phyloP scores from a whole-genome alignment of 2,888 invertebrate species.

The Zele albiditarsus region DNA sequence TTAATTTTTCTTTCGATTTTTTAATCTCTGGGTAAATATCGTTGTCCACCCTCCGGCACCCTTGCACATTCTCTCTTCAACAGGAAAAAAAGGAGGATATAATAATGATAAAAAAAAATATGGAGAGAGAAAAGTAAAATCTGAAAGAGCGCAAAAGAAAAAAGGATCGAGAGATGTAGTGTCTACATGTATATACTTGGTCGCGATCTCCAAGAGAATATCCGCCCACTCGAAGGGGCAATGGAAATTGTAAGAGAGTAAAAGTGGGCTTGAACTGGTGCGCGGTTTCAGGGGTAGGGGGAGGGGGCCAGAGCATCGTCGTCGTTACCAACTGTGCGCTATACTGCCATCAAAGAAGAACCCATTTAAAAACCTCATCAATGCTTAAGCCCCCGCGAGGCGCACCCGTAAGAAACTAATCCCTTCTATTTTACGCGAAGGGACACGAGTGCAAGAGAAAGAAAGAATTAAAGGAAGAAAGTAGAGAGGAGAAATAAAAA shows the following conservation, averaged over 20 bases:
- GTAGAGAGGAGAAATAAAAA: slow-evolving; percentile 10
- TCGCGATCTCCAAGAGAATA: slow-evolving; percentile 50
- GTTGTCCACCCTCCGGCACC: slow-evolving; percentile 57
- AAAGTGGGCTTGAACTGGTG: not conserved
- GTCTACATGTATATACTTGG: not conserved
- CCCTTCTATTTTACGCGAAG: slow-evolving; percentile 72
- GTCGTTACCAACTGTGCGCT: slow-evolving; percentile 45
- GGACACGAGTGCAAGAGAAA: slow-evolving; percentile 48
- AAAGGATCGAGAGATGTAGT: slow-evolving; percentile 18
- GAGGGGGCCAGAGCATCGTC: slow-evolving; percentile 30
- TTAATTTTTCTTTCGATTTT: slow-evolving; percentile 74
- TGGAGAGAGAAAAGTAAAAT: not conserved
- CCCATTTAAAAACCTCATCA: slow-evolving; percentile 74
- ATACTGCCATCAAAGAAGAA: slow-evolving; percentile 71
- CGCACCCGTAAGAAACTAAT: slow-evolving; percentile 72
- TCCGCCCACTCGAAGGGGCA: slow-evolving; percentile 42
- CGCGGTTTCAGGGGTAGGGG: slow-evolving; percentile 1
- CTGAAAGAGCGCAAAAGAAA: not conserved
- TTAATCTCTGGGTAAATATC: slow-evolving; percentile 73
- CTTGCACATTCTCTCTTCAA: slow-evolving; percentile 22
- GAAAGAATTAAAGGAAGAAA: slow-evolving; percentile 1
- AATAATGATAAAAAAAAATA: slow-evolving; percentile 27
- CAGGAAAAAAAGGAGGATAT: slow-evolving; percentile 7
- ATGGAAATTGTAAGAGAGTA: slow-evolving; percentile 17
- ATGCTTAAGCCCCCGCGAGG: slow-evolving; percentile 71